Base-by-base conservation (phyloP, 2,888 invertebrate genomes). In the Oxystoma pomonae region DNA sequence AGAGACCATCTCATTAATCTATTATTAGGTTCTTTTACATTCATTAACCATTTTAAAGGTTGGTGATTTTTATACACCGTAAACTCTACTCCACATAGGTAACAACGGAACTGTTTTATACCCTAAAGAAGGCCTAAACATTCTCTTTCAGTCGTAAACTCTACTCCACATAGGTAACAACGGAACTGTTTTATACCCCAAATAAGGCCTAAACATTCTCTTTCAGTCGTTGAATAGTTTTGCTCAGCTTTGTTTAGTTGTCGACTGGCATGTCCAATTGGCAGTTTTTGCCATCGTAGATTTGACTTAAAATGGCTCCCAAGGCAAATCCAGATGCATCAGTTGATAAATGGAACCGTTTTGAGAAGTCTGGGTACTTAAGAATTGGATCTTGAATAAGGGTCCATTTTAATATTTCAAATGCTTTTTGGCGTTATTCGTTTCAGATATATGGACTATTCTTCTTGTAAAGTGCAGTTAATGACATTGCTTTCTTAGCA, bases 71-170 rank as follows among this genome's bases (percentile, higher is more conserved):
- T n/a, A n/a, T n/a, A n/a, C n/a, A n/a, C n/a, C n/a, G n/a, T n/a
- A n/a, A n/a, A n/a, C n/a, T n/a, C n/a, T n/a, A n/a, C n/a, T n/a
- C 50, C 50, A 50, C 9, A 50, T 50, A 50, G n/a, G n/a, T 50
- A n/a, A 12, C 12, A n/a, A 12, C 50, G 9, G 49, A 68, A 70
- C 22, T 62, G 52, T 61, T 70, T 70, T 2, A 20, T 18, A 2
- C 65, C 61, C 64, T 59, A 68, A 22, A 70, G 58, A 16, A 68
- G 61, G 0, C 65, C 64, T 51, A 69, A 51, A 18, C 64, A 51
- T 64, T 70, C 70, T 22, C 62, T 70, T 63, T 68, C 68, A 7
- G 64, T 70, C n/a, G n/a, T n/a, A n/a, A n/a, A n/a, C n/a, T n/a
- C n/a, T n/a, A n/a, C n/a, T n/a, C 50, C 50, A 50, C 9, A 50